Conservation (phyloP, 2,888 invertebrate genomes). For the Meta bourneti region DNA sequence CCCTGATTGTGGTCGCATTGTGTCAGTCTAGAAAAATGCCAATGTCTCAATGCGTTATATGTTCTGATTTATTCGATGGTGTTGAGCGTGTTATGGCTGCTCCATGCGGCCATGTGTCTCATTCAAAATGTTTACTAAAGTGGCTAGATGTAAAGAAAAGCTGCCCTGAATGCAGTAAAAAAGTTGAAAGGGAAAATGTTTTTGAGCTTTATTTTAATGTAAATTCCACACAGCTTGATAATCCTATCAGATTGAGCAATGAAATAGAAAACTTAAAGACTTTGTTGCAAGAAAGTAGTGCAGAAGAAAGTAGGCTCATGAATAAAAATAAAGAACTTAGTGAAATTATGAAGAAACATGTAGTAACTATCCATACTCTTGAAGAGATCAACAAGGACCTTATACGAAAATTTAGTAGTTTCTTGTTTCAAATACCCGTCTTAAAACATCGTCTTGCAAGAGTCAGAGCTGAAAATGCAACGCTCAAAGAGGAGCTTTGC, state of each 20-base stretch:
- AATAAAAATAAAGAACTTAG: background rate
- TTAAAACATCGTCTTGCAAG: too few species aligned
- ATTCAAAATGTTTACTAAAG: background rate
- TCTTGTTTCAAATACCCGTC: too few species aligned
- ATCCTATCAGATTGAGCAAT: background rate
- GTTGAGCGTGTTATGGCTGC: background rate
- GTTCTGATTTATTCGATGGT: background rate
- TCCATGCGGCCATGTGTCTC: background rate
- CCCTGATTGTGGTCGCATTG: too few species aligned
- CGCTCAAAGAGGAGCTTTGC: background rate
- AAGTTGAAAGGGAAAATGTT: background rate
- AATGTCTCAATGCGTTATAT: constrained; percentile 5
- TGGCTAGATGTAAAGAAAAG: background rate
- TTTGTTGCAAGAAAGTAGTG: background rate
- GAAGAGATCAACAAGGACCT: background rate
- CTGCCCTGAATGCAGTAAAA: constrained; percentile 7
- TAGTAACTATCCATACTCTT: too few species aligned
- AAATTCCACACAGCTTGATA: background rate
- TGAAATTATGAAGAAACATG: background rate
- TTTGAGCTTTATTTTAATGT: background rate
- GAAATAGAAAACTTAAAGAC: background rate
- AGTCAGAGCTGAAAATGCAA: background rate
- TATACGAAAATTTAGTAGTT: too few species aligned
- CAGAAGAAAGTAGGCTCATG: background rate
- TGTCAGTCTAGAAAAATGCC: background rate